A percentile compares a stretch with the other conserved stretches of the same genome.
phyloP scores from a whole-genome alignment of 2,113 vertebrate species.

The Pantherophis guttatus region DNA sequence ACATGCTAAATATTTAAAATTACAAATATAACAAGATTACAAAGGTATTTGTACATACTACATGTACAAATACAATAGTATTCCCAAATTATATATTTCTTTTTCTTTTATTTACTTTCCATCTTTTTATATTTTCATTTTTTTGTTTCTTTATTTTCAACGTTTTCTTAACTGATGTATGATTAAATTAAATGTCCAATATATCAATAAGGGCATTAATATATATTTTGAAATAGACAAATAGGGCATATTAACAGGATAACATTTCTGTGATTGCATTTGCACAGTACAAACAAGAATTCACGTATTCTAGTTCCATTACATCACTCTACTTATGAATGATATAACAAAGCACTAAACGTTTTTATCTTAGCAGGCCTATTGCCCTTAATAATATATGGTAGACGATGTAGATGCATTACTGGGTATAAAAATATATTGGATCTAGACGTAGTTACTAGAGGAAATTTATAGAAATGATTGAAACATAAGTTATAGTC shows the following conservation, averaged over 20 bases:
- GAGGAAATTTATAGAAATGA: background rate
- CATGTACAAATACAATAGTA: too few species aligned
- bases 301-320: background rate
- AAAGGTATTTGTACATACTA: background rate
- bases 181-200: background rate
- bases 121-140: background rate
- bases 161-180: background rate
- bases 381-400: background rate
- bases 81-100: background rate
- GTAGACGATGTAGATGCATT: background rate
- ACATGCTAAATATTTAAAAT: background rate
- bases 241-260: background rate
- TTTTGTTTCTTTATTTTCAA: background rate
- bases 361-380: background rate
- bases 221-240: background rate
- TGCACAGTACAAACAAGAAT: background rate
- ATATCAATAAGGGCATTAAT: background rate
- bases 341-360: background rate
- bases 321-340: background rate
- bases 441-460: background rate
- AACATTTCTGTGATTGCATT: background rate
- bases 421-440: background rate
- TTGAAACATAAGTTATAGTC: background rate
- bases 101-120: background rate
- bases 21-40: background rate